phyloP scores from a whole-genome alignment of 1,140 invertebrate genomes.

The Drosophila albomicans region DNA sequence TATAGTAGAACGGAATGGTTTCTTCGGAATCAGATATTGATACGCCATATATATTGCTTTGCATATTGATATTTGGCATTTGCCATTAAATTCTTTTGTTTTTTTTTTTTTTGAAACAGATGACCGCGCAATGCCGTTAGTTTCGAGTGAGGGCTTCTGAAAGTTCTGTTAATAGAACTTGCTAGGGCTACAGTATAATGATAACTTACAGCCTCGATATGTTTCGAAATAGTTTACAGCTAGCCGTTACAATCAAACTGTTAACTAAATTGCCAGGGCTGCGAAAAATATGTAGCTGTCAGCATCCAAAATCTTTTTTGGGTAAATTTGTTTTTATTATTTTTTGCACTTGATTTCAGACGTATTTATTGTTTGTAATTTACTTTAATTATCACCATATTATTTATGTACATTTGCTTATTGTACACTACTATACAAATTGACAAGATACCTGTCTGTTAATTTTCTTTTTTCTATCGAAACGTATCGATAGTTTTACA shows the following conservation, averaged over 20 bases:
- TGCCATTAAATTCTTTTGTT: background rate
- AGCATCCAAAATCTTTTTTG: background rate
- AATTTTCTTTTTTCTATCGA: too few species aligned
- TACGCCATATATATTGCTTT: background rate
- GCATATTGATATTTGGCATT: background rate
- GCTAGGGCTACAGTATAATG: background rate
- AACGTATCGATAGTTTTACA: slow-evolving; percentile 7
- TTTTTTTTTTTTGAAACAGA: background rate
- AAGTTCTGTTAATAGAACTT: background rate
- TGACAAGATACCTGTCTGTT: too few species aligned
- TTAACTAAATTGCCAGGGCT: too few species aligned
- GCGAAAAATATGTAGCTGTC: too few species aligned
- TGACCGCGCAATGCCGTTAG: background rate
- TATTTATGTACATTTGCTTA: too few species aligned
- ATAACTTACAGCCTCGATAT: background rate
- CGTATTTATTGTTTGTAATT: too few species aligned
- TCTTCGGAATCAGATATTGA: background rate
- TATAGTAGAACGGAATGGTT: background rate
- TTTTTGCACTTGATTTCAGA: too few species aligned
- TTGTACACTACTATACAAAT: too few species aligned
- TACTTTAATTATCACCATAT: too few species aligned
- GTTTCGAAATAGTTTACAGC: too few species aligned
- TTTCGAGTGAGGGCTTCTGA: background rate
- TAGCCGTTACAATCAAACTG: too few species aligned
- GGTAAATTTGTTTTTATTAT: too few species aligned